These are phyloP conservation scores for Theristicus caerulescens DNA, from an alignment of 2,113 vertebrate genomes.

Conservation along the genomic window DNA sequence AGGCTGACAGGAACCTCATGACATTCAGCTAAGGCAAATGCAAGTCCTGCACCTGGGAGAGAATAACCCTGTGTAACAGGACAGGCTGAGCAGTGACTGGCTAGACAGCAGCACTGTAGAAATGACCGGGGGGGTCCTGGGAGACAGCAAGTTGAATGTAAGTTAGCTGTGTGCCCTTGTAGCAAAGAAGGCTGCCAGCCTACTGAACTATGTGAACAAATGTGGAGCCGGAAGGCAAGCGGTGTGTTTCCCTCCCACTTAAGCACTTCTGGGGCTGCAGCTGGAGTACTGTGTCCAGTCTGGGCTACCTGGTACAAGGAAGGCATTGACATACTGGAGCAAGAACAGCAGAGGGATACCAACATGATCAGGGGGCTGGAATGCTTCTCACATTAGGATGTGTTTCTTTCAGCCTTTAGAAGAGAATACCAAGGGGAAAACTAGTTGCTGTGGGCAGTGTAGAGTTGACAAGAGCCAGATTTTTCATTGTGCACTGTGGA, in stretches of 20 bases:
- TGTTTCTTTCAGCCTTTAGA: neutral
- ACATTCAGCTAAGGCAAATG: neutral
- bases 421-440: neutral
- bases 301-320: neutral
- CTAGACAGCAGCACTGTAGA: neutral
- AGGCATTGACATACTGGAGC: neutral
- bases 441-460: neutral
- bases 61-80: neutral
- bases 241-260: neutral
- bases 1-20: neutral
- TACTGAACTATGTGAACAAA: neutral
- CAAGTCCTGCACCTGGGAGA: neutral
- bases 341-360: neutral
- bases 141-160: fast-evolving
- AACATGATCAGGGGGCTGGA: neutral
- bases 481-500: neutral
- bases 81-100: neutral
- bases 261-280: neutral
- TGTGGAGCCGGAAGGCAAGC: neutral
- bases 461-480: neutral
- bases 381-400: neutral
- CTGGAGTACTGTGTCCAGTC: neutral
- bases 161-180: neutral
- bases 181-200: neutral
- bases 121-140: neutral